These are phyloP conservation scores for Acromyrmex echinatior DNA, from an alignment of 1,140 invertebrate species.

Conservation along the genomic window DNA sequence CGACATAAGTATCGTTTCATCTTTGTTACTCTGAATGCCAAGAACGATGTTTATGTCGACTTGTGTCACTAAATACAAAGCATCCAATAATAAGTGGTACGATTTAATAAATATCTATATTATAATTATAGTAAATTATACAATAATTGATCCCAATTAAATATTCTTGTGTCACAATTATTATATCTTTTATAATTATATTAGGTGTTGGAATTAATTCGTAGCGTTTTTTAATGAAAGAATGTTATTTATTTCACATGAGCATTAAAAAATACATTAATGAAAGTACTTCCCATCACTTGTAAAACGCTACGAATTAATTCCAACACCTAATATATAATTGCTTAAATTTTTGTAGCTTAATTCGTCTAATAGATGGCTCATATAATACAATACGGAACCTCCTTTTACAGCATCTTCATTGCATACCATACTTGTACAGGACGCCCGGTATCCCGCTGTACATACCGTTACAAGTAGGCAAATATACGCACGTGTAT, in stretches of 20 bases:
- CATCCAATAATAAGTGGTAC: not conserved
- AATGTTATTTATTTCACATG: no score
- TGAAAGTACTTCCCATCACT: no score
- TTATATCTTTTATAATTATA: not conserved
- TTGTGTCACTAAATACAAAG: no score
- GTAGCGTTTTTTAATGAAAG: no score
- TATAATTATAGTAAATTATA: not conserved
- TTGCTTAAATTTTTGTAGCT: not conserved
- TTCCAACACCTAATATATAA: no score
- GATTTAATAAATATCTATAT: not conserved
- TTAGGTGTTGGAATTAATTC: no score
- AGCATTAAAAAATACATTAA: no score
- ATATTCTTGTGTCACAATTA: not conserved
- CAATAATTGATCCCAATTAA: not conserved
- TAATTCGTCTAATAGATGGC: no score
- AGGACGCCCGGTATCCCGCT: not conserved
- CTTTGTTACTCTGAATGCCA: no score
- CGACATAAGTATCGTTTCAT: no score
- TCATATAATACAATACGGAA: not conserved
- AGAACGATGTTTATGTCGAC: no score
- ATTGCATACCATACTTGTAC: not conserved
- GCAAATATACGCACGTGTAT: conserved; percentile 14
- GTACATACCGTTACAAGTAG: conserved; percentile 40
- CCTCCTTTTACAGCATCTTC: not conserved
- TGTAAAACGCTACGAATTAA: no score